These are phyloP conservation scores for Ostrea denselamellosa DNA, from an alignment of 1,140 invertebrate species.

Conservation along the genomic window DNA sequence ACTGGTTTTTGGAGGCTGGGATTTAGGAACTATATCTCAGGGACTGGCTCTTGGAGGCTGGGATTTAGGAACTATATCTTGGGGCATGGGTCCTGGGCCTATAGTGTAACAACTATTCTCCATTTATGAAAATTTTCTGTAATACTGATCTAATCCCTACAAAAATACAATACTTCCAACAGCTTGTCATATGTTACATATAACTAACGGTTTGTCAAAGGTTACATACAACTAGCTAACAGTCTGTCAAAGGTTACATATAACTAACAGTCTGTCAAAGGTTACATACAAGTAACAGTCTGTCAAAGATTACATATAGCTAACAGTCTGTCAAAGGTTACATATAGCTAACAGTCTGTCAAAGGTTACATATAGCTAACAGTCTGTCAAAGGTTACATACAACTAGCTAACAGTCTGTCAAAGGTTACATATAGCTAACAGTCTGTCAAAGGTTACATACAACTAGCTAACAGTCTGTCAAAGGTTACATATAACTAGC, in stretches of 20 bases:
- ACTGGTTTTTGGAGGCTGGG: no score
- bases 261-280: background rate
- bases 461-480: slow-evolving; percentile 51
- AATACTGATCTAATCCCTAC: no score
- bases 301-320: slow-evolving; percentile 47
- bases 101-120: no score
- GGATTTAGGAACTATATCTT: no score
- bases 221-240: slow-evolving; percentile 55
- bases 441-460: slow-evolving; percentile 45
- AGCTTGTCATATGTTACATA: no score
- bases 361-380: slow-evolving; percentile 50
- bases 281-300: slow-evolving; percentile 50
- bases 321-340: slow-evolving; percentile 24
- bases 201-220: no score
- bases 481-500: slow-evolving; percentile 61
- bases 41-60: no score
- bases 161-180: background rate
- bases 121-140: no score
- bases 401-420: slow-evolving; percentile 51
- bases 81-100: no score
- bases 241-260: slow-evolving; percentile 45
- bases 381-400: slow-evolving; percentile 45
- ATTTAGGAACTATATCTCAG: no score
- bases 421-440: slow-evolving; percentile 50
- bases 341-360: background rate